Evolutionary conservation across 2,888 invertebrate genomes (phyloP).

Genomic region (Hydraecia micacea): DNA sequence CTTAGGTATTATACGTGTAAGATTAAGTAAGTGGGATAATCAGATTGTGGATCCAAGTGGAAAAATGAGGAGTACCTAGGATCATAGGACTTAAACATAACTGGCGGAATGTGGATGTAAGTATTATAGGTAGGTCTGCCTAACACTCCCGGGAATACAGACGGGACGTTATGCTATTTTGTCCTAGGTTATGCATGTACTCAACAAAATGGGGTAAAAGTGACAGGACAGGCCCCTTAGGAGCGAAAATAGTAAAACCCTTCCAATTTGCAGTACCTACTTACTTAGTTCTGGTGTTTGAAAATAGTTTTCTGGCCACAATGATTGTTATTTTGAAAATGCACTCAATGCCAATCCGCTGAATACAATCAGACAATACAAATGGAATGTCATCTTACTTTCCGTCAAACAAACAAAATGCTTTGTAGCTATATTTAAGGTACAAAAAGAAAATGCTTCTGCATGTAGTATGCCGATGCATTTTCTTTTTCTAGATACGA

Average conservation of each 20-base stretch:
- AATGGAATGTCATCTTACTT: constrained; percentile 37
- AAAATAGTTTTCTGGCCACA: constrained; percentile 21
- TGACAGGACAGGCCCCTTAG: not conserved
- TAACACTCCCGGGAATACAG: too few relatives aligned
- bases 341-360: constrained; percentile 4
- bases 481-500: too few relatives aligned
- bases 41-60: not conserved
- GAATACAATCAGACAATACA: constrained; percentile 41
- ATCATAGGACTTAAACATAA: not conserved
- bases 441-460: not conserved
- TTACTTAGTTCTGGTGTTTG: constrained; percentile 26
- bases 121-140: not conserved
- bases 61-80: not conserved
- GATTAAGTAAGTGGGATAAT: not conserved
- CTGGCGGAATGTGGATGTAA: not conserved
- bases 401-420: constrained; percentile 39
- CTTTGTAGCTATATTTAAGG: not conserved
- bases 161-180: not conserved
- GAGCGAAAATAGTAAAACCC: not conserved
- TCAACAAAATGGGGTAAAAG: not conserved
- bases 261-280: not conserved
- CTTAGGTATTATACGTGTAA: not conserved
- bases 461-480: too few relatives aligned
- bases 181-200: not conserved
- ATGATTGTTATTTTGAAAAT: constrained; percentile 29